Percentiles rank a stretch among this genome's conserved stretches.
Evolutionary conservation across 1,140 invertebrate genomes (phyloP).

Genomic region (Subanguina moxae): DNA sequence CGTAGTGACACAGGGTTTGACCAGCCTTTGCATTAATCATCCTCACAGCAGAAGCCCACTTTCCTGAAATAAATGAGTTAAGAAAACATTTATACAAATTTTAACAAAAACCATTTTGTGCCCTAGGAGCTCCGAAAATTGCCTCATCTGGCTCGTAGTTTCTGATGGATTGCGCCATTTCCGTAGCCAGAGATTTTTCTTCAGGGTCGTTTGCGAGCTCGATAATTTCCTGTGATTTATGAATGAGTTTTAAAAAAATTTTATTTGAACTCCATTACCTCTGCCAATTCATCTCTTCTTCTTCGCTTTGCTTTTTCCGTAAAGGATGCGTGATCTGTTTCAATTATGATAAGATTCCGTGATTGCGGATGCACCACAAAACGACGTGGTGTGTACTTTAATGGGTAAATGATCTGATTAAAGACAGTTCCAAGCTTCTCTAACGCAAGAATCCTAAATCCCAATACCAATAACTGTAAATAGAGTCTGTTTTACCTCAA

Average conservation of each 20-base stretch:
- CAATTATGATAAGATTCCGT: slow-evolving; percentile 81
- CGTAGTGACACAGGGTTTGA: slow-evolving; percentile 73
- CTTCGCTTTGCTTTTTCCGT: slow-evolving; percentile 92
- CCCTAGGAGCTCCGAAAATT: slow-evolving; percentile 89
- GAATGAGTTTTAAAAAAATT: not conserved
- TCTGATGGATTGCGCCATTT: slow-evolving; percentile 92
- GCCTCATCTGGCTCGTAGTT: slow-evolving; percentile 88
- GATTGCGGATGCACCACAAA: slow-evolving; percentile 88
- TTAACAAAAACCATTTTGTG: slow-evolving; percentile 83
- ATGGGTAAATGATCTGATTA: slow-evolving; percentile 81
- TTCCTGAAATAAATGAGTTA: slow-evolving; percentile 84
- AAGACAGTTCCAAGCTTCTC: slow-evolving; percentile 98
- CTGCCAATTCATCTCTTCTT: slow-evolving; percentile 74
- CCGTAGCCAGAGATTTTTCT: slow-evolving; percentile 85
- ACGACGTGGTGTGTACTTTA: slow-evolving; percentile 91
- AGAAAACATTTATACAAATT: slow-evolving; percentile 84
- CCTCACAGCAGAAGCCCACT: slow-evolving; percentile 92
- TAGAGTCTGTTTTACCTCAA: slow-evolving; percentile 67
- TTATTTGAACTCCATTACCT: slow-evolving; percentile 60
- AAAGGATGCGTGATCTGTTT: slow-evolving; percentile 97
- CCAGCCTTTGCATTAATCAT: slow-evolving; percentile 84
- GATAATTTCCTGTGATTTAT: slow-evolving; percentile 73
- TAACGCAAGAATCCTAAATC: slow-evolving; percentile 79
- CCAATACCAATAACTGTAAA: slow-evolving; percentile 24
- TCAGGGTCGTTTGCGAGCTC: slow-evolving; percentile 86